Percentiles rank a stretch among this genome's conserved stretches.
Evolutionary conservation across 2,113 vertebrate species (phyloP).

Genomic region (Mesembrinibis cayennensis): DNA sequence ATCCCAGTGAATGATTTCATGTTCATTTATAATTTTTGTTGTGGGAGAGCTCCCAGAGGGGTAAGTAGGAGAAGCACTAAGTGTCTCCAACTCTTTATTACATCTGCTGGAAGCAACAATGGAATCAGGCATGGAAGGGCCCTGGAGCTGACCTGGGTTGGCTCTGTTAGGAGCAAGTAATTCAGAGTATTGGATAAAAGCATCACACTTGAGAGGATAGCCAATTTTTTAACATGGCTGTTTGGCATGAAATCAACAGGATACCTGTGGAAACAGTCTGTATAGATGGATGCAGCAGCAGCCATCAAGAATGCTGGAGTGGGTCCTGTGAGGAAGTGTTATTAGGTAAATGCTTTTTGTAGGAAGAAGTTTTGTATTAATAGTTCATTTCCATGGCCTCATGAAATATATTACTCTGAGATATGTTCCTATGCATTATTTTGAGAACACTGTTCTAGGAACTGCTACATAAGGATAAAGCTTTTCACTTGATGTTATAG

Average conservation of each 20-base stretch:
- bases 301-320: background rate
- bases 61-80: conserved; percentile 9
- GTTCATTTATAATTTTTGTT: conserved; percentile 46
- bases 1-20: conserved; percentile 47
- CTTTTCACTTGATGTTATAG: background rate
- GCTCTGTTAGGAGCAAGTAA: background rate
- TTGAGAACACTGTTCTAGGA: background rate
- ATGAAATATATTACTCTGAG: background rate
- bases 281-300: background rate
- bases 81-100: conserved; percentile 20
- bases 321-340: background rate
- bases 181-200: background rate
- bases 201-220: background rate
- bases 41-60: conserved; percentile 26
- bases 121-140: background rate
- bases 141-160: background rate
- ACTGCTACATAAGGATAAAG: background rate
- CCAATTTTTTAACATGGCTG: background rate
- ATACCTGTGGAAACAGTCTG: background rate
- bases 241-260: background rate
- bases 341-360: background rate
- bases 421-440: background rate
- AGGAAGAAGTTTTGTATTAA: background rate
- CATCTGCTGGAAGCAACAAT: background rate
- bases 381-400: background rate